Percentiles rank a stretch among this genome's conserved stretches.
phyloP scores from a whole-genome alignment of 2,113 vertebrate genomes.

The Scomber colias region DNA sequence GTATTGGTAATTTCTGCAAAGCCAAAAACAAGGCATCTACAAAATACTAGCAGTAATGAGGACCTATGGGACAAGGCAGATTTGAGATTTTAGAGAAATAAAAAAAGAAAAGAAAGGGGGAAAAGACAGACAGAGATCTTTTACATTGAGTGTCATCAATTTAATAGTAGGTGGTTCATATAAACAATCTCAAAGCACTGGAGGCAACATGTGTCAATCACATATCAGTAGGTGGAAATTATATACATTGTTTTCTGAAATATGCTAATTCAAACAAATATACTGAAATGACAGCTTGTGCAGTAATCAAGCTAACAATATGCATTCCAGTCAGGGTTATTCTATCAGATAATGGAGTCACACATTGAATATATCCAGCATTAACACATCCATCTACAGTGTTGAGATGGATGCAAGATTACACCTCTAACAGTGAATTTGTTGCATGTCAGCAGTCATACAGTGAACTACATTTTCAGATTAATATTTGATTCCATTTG shows the following conservation, averaged over 20 bases:
- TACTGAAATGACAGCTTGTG: background rate
- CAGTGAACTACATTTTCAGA: background rate
- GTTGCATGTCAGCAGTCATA: background rate
- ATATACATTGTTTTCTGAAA: background rate
- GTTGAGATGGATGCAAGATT: background rate
- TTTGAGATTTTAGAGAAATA: slow-evolving; percentile 15
- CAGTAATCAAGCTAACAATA: background rate
- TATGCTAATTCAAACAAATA: slow-evolving; percentile 2
- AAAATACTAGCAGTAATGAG: slow-evolving; percentile 43
- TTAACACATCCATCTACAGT: background rate
- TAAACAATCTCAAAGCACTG: background rate
- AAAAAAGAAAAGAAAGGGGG: background rate
- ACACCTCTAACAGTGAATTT: background rate
- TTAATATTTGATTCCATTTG: background rate
- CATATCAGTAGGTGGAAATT: background rate
- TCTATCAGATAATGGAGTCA: slow-evolving; percentile 8
- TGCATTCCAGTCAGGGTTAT: background rate
- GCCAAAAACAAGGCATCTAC: slow-evolving; percentile 13
- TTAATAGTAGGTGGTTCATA: background rate
- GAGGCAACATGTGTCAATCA: background rate
- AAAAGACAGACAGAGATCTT: background rate
- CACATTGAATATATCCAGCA: background rate
- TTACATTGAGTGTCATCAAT: background rate
- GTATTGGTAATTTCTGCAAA: slow-evolving; percentile 23
- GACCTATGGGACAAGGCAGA: slow-evolving; percentile 9